Evolutionary conservation across 1,140 invertebrate species (phyloP).

Genomic region (Cyphomyrmex costatus): DNA sequence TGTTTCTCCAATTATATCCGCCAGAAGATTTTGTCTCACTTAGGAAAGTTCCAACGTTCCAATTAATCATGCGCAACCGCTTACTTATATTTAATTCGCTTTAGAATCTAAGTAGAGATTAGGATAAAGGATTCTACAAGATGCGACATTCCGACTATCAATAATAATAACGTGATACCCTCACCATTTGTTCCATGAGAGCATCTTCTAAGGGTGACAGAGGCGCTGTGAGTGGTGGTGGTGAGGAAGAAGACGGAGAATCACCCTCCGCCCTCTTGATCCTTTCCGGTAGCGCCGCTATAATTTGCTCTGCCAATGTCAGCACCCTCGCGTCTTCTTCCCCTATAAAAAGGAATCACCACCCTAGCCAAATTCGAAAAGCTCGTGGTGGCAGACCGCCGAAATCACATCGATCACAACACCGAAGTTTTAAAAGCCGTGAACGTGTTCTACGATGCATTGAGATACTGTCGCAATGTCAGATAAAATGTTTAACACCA

Average conservation of each 20-base stretch:
- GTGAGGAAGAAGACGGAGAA: conserved; percentile 81
- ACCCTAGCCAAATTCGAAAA: conserved; percentile 79
- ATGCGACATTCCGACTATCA: background rate
- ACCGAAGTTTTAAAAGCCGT: conserved; percentile 76
- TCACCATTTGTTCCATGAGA: conserved; percentile 86
- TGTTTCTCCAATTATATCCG: background rate
- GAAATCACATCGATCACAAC: conserved; percentile 81
- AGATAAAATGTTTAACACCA: conserved; percentile 66
- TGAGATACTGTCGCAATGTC: conserved; percentile 49
- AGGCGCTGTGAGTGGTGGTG: conserved; percentile 82
- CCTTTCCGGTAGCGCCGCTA: conserved; percentile 98
- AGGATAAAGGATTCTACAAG: background rate
- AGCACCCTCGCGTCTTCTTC: conserved; percentile 97
- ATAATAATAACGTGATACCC: conserved; percentile 26
- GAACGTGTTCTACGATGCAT: conserved; percentile 69
- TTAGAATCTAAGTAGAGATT: background rate
- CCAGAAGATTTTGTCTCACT: background rate
- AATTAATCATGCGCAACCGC: conserved; percentile 25
- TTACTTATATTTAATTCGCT: background rate
- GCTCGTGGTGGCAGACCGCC: conserved; percentile 65
- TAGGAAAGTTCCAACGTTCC: background rate
- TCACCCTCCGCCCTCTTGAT: conserved; percentile 92
- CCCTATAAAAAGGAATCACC: conserved; percentile 89
- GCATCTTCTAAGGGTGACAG: conserved; percentile 84
- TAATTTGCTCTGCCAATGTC: conserved; percentile 98